phyloP scores from a whole-genome alignment of 2,888 invertebrate species.

The Eupeodes latifasciatus region DNA sequence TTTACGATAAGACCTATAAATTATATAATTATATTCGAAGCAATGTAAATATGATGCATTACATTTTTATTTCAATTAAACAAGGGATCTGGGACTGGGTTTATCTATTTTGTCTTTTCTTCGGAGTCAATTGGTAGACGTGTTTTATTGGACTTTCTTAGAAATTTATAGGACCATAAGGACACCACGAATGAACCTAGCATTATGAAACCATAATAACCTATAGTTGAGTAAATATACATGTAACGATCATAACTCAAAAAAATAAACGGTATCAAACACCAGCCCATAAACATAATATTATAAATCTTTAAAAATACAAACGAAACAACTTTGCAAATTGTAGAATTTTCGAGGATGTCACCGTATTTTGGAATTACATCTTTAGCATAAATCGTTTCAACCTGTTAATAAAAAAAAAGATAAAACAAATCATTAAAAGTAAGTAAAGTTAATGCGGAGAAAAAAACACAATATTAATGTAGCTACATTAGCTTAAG shows the following conservation, averaged over 20 bases:
- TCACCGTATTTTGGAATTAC: slow-evolving; percentile 79
- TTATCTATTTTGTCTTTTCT: background rate
- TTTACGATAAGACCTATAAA: background rate
- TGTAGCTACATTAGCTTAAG: too few species aligned
- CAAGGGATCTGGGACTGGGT: background rate
- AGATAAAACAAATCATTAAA: background rate
- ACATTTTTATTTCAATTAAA: background rate
- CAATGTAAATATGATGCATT: background rate
- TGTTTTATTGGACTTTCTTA: background rate
- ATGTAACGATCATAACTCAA: slow-evolving; percentile 89
- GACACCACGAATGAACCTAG: slow-evolving; percentile 87
- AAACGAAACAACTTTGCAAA: slow-evolving; percentile 85
- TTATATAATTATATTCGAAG: background rate
- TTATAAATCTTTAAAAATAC: slow-evolving; percentile 89
- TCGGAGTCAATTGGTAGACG: background rate
- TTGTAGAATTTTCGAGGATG: slow-evolving; percentile 77
- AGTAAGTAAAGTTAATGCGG: background rate
- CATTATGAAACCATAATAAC: slow-evolving; percentile 89
- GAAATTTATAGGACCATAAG: slow-evolving; percentile 76
- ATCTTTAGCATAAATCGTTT: slow-evolving; percentile 78
- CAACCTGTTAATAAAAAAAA: slow-evolving; percentile 77
- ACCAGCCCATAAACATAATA: slow-evolving; percentile 93
- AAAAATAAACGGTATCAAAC: slow-evolving; percentile 90
- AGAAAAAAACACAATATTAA: background rate
- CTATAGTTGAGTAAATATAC: slow-evolving; percentile 87